Evolutionary conservation across 2,797 vertebrate species (phyloP), one percentile per base, ranked within the genome.

Genomic region (Salmo trutta): DNA sequence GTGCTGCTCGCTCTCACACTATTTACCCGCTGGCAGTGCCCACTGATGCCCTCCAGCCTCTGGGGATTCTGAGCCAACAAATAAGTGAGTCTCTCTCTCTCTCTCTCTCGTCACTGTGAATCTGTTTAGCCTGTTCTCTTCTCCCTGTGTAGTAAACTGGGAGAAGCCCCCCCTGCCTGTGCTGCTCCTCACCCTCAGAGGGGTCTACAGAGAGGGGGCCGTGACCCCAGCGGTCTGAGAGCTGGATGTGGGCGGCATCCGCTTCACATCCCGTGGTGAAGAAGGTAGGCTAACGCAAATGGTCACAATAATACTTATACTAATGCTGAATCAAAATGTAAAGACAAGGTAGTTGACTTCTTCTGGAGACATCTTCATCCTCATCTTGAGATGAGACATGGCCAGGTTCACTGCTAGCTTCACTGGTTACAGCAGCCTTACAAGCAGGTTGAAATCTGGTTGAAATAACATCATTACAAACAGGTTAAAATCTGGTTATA

Each of bases 181-280:
- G 47, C 91, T 98, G 53, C 87, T 99, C 72, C 87, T 99, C 72
- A 90, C 91, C 0, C 90, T 99, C 83, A 89, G 87, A 29, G 94
- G 92, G 2, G 2, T 79, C 0, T 93, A 83, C 83, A 79, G 76
- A 0, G 82, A 88, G 53, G 86, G 86, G 0, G 82, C 82, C 2
- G 36, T 90, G 19, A 82, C 52, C 1, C 92, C 95, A 0, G 95
- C 93, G 21, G 83, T 89, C 69, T 89, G 94, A 16, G 92, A 96
- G 79, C 90, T 99, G 83, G 92, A 91, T 3, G 91, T 99, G 3
- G 97, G 97, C 87, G 96, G 94, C 56, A 93, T 98, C 65, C 79
- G 78, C 27, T 91, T 93, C 73, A 75, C 89, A 47, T 91, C 74
- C 86, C n/a, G 77, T 88, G 0, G n/a, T 78, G 0, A 97, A 94